Percentiles rank a stretch among this genome's conserved stretches.
Evolutionary conservation across 2,888 invertebrate genomes (phyloP).

Genomic region (Conchocele bisecta): DNA sequence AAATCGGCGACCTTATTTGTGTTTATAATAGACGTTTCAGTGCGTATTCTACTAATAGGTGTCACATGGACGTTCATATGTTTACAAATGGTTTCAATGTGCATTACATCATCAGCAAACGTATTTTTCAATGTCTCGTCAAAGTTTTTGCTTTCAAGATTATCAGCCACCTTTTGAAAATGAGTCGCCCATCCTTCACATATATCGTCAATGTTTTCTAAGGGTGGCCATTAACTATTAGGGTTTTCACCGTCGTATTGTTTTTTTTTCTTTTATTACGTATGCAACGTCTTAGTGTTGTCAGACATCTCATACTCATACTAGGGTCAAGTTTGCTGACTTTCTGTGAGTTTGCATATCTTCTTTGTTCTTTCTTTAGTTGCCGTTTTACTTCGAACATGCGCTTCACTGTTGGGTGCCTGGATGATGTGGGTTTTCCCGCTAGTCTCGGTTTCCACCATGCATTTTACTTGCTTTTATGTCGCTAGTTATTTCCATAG

Average conservation of each 20-base stretch:
- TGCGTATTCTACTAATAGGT: background rate
- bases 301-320: background rate
- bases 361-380: background rate
- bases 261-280: background rate
- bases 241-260: background rate
- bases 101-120: background rate
- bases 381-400: background rate
- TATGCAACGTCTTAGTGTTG: conserved; percentile 1
- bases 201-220: background rate
- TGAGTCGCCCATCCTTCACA: background rate
- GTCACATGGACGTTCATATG: background rate
- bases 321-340: background rate
- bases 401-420: background rate
- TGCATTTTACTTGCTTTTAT: background rate
- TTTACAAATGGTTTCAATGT: background rate
- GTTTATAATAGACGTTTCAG: background rate
- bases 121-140: background rate
- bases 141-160: background rate
- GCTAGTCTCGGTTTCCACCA: conserved; percentile 1
- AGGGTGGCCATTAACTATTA: background rate
- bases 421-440: background rate
- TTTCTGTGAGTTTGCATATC: background rate
- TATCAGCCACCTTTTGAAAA: background rate
- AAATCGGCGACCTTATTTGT: background rate
- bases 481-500: background rate